Percentiles rank a stretch among this genome's conserved stretches.
phyloP scores from a whole-genome alignment of 23 tunicate species.

The Styela plicata region DNA sequence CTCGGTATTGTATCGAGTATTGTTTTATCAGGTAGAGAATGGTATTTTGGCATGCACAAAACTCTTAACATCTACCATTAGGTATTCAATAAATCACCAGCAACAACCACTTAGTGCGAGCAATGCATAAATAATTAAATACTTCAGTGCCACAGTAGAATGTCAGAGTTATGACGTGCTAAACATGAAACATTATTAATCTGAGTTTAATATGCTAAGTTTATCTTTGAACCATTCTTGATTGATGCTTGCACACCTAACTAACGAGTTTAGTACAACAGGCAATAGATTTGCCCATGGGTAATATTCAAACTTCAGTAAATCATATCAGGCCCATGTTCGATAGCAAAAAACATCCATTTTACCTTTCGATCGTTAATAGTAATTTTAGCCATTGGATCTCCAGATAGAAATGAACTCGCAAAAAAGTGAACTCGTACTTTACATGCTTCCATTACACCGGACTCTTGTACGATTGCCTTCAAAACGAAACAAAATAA shows the following conservation, averaged over 20 bases:
- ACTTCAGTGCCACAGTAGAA: background rate
- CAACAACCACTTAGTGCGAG: background rate
- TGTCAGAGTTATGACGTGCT: no score
- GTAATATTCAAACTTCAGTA: no score
- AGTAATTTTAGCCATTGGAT: constrained; percentile 74
- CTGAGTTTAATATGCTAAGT: no score
- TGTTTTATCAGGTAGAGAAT: no score
- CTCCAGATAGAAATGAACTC: constrained; percentile 83
- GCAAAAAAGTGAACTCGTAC: constrained; percentile 60
- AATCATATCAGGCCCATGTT: background rate
- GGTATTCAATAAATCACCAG: background rate
- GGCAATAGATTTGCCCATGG: no score
- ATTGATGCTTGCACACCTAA: no score
- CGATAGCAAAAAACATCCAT: background rate
- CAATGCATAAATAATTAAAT: background rate
- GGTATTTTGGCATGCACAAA: no score
- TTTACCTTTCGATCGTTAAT: constrained; percentile 78
- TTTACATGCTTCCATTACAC: constrained; percentile 57
- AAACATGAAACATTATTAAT: no score
- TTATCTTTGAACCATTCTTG: no score
- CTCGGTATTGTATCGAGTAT: no score
- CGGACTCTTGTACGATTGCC: constrained; percentile 54
- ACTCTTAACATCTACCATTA: no score
- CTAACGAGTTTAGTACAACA: no score
- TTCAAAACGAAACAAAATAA: constrained; percentile 18